Evolutionary conservation across 1,140 invertebrate genomes (phyloP).

Genomic region (Artemia franciscana): DNA sequence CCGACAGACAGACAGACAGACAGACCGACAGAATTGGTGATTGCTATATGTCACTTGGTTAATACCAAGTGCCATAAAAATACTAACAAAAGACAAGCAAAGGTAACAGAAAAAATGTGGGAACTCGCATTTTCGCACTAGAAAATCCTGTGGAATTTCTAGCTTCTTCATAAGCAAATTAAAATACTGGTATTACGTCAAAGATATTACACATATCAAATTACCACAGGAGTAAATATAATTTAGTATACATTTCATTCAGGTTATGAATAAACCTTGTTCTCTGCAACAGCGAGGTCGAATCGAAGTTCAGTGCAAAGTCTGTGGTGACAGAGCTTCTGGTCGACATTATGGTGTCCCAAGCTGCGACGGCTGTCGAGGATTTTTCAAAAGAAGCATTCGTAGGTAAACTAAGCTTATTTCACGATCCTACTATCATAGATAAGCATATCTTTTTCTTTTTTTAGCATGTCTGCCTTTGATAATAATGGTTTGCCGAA

Average conservation of each 20-base stretch:
- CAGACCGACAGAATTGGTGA: too few species aligned
- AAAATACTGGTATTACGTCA: not conserved
- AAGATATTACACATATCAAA: not conserved
- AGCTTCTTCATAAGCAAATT: not conserved
- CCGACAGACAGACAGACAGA: too few species aligned
- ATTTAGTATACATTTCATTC: too few species aligned
- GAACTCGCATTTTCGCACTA: not conserved
- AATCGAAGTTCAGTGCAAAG: conserved; percentile 31
- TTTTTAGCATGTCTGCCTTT: too few species aligned
- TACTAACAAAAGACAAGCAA: too few species aligned
- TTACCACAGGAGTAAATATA: too few species aligned
- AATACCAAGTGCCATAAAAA: too few species aligned
- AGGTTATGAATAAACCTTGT: not conserved
- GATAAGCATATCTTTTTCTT: too few species aligned
- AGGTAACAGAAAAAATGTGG: too few species aligned
- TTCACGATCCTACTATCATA: too few species aligned
- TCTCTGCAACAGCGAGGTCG: not conserved
- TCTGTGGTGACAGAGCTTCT: conserved; percentile 75
- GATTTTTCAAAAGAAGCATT: conserved; percentile 78
- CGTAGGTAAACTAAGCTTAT: conserved; percentile 31
- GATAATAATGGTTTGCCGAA: too few species aligned
- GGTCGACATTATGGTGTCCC: conserved; percentile 81
- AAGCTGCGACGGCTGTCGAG: conserved; percentile 67
- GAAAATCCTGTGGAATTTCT: not conserved
- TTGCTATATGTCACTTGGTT: too few species aligned